Evolutionary conservation across 2,888 invertebrate species (phyloP), one percentile per base, ranked within the genome.

Genomic region (Lissonota sp.): DNA sequence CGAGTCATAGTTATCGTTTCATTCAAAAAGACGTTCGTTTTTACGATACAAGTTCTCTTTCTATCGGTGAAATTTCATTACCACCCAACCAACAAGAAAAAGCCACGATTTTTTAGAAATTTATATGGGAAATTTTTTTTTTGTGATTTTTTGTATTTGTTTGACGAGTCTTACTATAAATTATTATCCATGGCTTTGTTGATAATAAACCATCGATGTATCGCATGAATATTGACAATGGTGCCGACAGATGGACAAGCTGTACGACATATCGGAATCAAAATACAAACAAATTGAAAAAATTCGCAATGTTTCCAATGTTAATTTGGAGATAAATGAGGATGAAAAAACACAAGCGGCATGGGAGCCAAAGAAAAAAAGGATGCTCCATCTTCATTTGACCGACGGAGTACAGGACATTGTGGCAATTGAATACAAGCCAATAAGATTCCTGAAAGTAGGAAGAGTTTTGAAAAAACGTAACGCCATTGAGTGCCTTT

Each of bases 331-430:
- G 94, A 88, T 94, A 93, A 85, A 95, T 93, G 91, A 94, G 94
- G 89, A 94, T 93, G 90, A 95, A 93, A 91, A 93, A 92, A 87
- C 93, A 92, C 92, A 93, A 91, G 88, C 94, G 0, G 93, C 87
- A 93, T 95, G 86, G 95, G 95, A 92, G 90, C 94, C 91, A 88
- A 94, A 91, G 89, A 91, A 93, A 90, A 94, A 92, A 89, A 94
- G 97, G 88, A 95, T 96, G 94, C 92, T 97, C 80, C 94, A 96
- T 88, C 88, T 97, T 71, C 94, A 93, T 78, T 90, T 97, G 83
- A 97, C 96, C 4, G 97, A 97, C 93, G 97, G 97, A 10, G 93
- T 94, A 0, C 95, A 95, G 90, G 94, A 95, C 84, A 91, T 97
- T 49, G 93, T 94, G 72, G 97, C 94, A 0, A 95, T 97, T 88